Conservation (phyloP, 2,113 vertebrate species). For the Smithornis capensis region DNA sequence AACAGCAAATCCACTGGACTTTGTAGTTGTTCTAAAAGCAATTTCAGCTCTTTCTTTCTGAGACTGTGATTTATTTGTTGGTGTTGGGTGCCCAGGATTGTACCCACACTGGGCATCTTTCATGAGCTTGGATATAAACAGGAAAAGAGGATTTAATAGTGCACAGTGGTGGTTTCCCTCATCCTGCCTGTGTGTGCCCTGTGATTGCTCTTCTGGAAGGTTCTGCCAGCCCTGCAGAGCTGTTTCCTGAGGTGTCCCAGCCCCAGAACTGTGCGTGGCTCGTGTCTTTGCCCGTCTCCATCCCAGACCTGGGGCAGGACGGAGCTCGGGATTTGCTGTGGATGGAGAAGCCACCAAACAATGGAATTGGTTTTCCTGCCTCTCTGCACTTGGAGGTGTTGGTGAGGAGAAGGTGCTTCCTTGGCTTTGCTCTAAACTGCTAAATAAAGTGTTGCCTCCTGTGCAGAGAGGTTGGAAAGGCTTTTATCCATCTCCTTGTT, state of each 20-base stretch:
- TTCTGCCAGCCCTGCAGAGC: not conserved
- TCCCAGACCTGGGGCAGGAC: not conserved
- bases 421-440: not conserved
- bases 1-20: not conserved
- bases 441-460: not conserved
- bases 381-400: not conserved
- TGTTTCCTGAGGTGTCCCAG: not conserved
- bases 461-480: not conserved
- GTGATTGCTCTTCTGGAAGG: not conserved
- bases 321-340: not conserved
- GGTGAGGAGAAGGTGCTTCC: not conserved
- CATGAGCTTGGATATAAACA: not conserved
- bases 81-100: not conserved
- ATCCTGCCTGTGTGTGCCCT: not conserved
- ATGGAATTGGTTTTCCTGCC: not conserved
- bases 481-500: not conserved
- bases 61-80: not conserved
- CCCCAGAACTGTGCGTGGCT: not conserved
- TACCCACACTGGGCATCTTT: not conserved
- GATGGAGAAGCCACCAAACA: not conserved
- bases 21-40: not conserved
- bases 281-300: accelerated
- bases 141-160: not conserved
- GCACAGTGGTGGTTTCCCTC: not conserved
- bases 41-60: not conserved